Base-by-base conservation (phyloP, 2,113 vertebrate genomes). In the Rhadina sibilatrix region DNA sequence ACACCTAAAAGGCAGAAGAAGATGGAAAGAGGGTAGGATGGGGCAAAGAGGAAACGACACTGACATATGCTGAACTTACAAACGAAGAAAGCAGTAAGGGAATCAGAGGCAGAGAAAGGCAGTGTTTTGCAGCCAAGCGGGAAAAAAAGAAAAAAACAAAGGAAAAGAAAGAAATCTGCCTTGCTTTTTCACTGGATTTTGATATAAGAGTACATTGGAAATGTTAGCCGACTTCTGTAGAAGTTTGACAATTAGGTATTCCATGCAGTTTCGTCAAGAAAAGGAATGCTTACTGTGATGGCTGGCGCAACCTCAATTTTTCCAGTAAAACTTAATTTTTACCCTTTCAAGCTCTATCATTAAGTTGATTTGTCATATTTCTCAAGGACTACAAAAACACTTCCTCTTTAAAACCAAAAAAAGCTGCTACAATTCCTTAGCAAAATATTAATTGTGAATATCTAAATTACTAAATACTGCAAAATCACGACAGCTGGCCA, bases 1-100 rank as follows among this genome's bases (percentile, higher is more conserved):
- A 99, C 46, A 99, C 99, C 99, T 99, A 96, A 15, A 97, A 95
- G 97, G 94, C 90, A 94, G 76, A 96, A 97, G 70, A 93, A 96
- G 77, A 92, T 61, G 81, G 68, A 83, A 87, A 94, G 75, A 87
- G 75, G 96, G 91, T 93, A 91, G 92, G 86, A 91, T 88, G 72
- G 90, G 87, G 60, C 83, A 91, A 97, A 97, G 97, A 97, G 96
- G 95, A 98, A 96, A 83, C 11, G n/a, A 97, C 91, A 96, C 92
- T 97, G 94, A 98, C 75, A 1, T 92, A 96, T 64, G 94, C 69
- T 35, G 70, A 96, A 92, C 91, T 95, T 93, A 94, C 95, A 97
- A 94, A 91, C 54, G 90, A 54, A 96, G 94, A 97, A 97, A 97
- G 97, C 96, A 97, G 95, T 93, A 98, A 86, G 97, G 97, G 96